These are phyloP conservation scores for Kradibia gibbosae DNA, from an alignment of 1,140 invertebrate species.

Conservation along the genomic window DNA sequence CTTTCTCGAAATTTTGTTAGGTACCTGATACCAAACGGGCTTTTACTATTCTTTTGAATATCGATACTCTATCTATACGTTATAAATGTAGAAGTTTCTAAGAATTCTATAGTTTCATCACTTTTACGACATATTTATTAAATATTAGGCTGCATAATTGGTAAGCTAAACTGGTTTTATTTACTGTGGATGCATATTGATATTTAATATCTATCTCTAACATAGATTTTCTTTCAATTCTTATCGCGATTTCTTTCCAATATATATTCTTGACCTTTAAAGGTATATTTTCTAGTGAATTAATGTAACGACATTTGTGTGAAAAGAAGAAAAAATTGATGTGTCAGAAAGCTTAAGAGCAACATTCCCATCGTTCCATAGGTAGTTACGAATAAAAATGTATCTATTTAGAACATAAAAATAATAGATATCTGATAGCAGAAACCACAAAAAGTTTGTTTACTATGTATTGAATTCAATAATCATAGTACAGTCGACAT, in stretches of 20 bases:
- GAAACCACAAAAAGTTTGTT: not conserved
- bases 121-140: slow-evolving; percentile 34
- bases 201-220: slow-evolving; percentile 20
- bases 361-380: not conserved
- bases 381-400: not conserved
- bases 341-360: not conserved
- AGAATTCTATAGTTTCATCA: slow-evolving; percentile 11
- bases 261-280: not conserved
- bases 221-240: slow-evolving; percentile 31
- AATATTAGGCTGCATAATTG: slow-evolving; percentile 11
- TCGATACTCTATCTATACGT: not conserved
- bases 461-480: too few species aligned
- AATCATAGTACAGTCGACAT: too few species aligned
- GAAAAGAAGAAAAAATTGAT: not conserved
- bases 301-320: slow-evolving; percentile 10
- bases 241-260: slow-evolving; percentile 1
- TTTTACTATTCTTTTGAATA: slow-evolving; percentile 40
- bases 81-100: slow-evolving; percentile 2
- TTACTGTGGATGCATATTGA: not conserved
- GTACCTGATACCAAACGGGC: not conserved
- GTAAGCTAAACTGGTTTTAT: slow-evolving; percentile 1
- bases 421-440: not conserved
- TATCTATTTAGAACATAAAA: not conserved
- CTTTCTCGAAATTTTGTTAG: slow-evolving; percentile 38
- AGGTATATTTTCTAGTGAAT: not conserved